Evolutionary conservation across 2,888 invertebrate genomes (phyloP).

Genomic region (Oscheius myriophilus): DNA sequence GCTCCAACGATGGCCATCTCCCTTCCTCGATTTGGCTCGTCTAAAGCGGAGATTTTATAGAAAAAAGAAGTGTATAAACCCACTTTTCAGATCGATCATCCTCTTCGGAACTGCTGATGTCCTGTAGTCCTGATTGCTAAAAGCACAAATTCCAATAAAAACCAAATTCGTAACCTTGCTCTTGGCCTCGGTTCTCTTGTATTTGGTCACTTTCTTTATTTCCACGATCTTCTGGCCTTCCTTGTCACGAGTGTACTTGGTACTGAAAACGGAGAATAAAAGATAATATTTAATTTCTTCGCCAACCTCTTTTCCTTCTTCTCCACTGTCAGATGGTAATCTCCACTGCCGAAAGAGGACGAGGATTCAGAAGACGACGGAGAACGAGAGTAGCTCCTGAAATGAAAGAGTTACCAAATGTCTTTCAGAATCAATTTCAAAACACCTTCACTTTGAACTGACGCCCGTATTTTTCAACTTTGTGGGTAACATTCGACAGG

Average conservation of each 20-base stretch:
- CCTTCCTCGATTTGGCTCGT: constrained; percentile 2
- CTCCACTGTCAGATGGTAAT: constrained; percentile 19
- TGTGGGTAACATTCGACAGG: too few relatives aligned
- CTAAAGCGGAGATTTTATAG: background rate
- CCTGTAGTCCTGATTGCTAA: background rate
- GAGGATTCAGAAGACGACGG: constrained; percentile 23
- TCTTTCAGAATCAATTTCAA: too few relatives aligned
- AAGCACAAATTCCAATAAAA: too few relatives aligned
- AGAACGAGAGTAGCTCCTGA: constrained; percentile 15
- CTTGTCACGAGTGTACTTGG: constrained; percentile 12
- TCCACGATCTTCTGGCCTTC: constrained; percentile 9
- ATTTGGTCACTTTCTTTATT: constrained; percentile 12
- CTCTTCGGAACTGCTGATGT: background rate
- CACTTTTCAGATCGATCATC: constrained; percentile 9
- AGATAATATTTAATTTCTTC: too few relatives aligned
- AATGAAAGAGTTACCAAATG: too few relatives aligned
- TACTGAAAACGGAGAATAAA: too few relatives aligned
- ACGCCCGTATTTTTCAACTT: too few relatives aligned
- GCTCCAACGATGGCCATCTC: constrained; percentile 24
- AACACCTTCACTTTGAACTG: too few relatives aligned
- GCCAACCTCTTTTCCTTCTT: constrained; percentile 28
- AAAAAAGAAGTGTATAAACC: background rate
- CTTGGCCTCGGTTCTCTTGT: constrained; percentile 4
- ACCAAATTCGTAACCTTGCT: too few relatives aligned
- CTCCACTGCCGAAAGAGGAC: constrained; percentile 4